These are phyloP conservation scores for Apoderus coryli DNA, from an alignment of 2,888 invertebrate genomes.

Conservation along the genomic window DNA sequence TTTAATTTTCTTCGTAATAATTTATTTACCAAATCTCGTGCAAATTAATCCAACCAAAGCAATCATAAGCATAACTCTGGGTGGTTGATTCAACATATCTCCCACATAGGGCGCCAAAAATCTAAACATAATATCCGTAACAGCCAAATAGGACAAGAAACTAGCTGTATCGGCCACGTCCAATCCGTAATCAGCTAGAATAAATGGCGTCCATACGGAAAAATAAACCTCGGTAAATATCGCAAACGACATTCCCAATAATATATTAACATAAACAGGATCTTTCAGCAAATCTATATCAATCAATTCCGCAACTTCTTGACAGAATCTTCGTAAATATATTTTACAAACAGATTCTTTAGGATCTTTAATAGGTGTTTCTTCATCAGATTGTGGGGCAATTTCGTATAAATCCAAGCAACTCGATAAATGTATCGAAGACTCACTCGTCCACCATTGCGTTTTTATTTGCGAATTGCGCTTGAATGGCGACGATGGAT, in stretches of 20 bases:
- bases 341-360: too few species aligned
- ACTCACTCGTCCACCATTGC: slow-evolving; percentile 40
- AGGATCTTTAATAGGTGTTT: slow-evolving; percentile 1
- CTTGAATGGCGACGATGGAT: too few species aligned
- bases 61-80: slow-evolving; percentile 48
- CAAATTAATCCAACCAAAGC: slow-evolving; percentile 44
- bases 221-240: slow-evolving; percentile 57
- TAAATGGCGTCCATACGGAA: slow-evolving; percentile 49
- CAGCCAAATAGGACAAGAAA: slow-evolving; percentile 44
- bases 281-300: slow-evolving; percentile 52
- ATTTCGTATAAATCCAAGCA: slow-evolving; percentile 45
- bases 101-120: slow-evolving; percentile 51
- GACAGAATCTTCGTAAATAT: slow-evolving; percentile 4
- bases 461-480: too few species aligned
- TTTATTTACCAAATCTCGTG: slow-evolving; percentile 46
- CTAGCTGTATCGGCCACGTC: slow-evolving; percentile 43
- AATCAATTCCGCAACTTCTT: slow-evolving; percentile 38
- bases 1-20: too few species aligned
- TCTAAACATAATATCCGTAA: slow-evolving; percentile 41
- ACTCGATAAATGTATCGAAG: slow-evolving; percentile 40
- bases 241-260: slow-evolving; percentile 51
- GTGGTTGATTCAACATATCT: slow-evolving; percentile 44
- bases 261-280: slow-evolving; percentile 50
- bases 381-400: too few species aligned
- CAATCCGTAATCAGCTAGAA: slow-evolving; percentile 46